Base-by-base conservation (phyloP, 1,140 invertebrate species). In the Agrypnia vestita region DNA sequence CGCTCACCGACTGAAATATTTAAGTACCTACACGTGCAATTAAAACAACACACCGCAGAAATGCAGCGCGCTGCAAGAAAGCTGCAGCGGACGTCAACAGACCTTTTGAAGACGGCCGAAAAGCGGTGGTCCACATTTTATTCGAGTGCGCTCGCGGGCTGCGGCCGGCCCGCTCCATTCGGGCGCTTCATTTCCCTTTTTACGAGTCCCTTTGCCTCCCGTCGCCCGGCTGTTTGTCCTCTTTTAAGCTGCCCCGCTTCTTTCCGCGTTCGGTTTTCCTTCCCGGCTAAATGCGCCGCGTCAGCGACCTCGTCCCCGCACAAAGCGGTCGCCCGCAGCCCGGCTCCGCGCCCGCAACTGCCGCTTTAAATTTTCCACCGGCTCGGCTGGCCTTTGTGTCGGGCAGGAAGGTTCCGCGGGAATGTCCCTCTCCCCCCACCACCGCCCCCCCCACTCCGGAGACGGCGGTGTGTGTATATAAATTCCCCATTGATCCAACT, bases 251-350 rank as follows among this genome's bases (percentile, higher is more conserved):
- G 49, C 17, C 67, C 47, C 46, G 11, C 51, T 71, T 25, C 25
- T 69, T 69, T 47, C 64, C 12, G 25, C 19, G 15, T 49, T 11
- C 8, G 3, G 46, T 15, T 71, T 71, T 51, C 67, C 67, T 71
- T 71, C 47, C 59, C 47, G 67, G 17, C 49, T 71, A 71, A 51
- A 71, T 71, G 49, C 46, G 49, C 67, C 19, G 3, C 67, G 67
- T 71, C 67, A 71, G 67, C 67, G 7, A 49, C 47, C 67, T n/a
- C 49, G 67, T 71, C 61, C 43, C 67, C 67, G 9, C 49, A 49
- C 44, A 51, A 71, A 71, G 67, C 67, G 67, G 67, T 71, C 67
- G 67, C 67, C 67, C 19, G 67, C 67, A 71, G 67, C 67, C 67
- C 61, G 43, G 10, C 43, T 64, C 61, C 43, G 25, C 61, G 10